Percentiles rank a stretch among this genome's conserved stretches.
Conservation (phyloP, 2,113 vertebrate genomes). For the Actinemys pallida region DNA sequence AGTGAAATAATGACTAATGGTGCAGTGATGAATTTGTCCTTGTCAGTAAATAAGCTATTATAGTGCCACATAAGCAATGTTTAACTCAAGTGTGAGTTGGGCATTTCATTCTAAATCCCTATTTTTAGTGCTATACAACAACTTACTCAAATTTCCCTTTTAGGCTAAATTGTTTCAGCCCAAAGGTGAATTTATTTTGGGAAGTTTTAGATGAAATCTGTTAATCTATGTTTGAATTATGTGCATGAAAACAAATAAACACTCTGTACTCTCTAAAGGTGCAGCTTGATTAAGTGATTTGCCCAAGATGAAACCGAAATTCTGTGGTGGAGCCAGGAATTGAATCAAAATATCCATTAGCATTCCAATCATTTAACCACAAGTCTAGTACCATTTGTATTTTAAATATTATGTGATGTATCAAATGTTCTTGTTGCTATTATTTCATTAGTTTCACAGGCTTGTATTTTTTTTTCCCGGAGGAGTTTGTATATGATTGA, state of each 20-base stretch:
- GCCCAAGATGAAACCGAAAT: conserved; percentile 4
- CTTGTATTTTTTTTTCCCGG: conserved; percentile 14
- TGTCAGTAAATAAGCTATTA: conserved; percentile 2
- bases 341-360: not conserved
- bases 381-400: not conserved
- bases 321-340: not conserved
- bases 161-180: conserved; percentile 30
- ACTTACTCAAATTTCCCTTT: not conserved
- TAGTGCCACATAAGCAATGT: not conserved
- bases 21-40: conserved; percentile 5
- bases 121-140: conserved; percentile 46
- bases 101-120: not conserved
- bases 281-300: not conserved
- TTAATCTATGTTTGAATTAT: conserved; percentile 41
- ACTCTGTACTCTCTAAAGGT: conserved; percentile 24
- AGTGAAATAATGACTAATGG: conserved; percentile 47
- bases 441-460: conserved; percentile 46
- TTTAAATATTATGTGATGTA: not conserved
- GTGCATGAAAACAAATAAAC: conserved; percentile 48
- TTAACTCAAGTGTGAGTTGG: conserved; percentile 24
- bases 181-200: conserved; percentile 54
- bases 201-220: conserved; percentile 55
- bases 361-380: not conserved
- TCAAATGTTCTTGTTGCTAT: conserved; percentile 9
- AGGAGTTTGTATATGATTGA: conserved; percentile 21